A percentile compares a stretch with the other conserved stretches of the same genome.
These are phyloP conservation scores for human DNA, from an alignment of 2,113 vertebrate species.

Conservation along the genomic window GRCh38 chr3:96260501-96261000, in stretches of 20 bases:
- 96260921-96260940: neutral
- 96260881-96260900: neutral
- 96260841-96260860: neutral
- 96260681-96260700: neutral
- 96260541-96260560: neutral
- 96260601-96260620: neutral
- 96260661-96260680: neutral
- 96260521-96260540: neutral
- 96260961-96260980: neutral
- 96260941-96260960: neutral
- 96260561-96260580: neutral
- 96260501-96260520: neutral
- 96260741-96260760: neutral
- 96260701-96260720: neutral
- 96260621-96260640: neutral
- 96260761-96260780: neutral
- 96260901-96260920: neutral
- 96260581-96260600: neutral
- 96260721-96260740: neutral
- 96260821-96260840: neutral
- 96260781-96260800: neutral
- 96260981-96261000: neutral
- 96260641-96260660: neutral
- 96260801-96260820: neutral
- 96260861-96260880: neutral